Percentiles rank a stretch among this genome's conserved stretches.
These are phyloP conservation scores for Lampropteryx suffumata DNA, from an alignment of 2,888 invertebrate species.

Conservation along the genomic window DNA sequence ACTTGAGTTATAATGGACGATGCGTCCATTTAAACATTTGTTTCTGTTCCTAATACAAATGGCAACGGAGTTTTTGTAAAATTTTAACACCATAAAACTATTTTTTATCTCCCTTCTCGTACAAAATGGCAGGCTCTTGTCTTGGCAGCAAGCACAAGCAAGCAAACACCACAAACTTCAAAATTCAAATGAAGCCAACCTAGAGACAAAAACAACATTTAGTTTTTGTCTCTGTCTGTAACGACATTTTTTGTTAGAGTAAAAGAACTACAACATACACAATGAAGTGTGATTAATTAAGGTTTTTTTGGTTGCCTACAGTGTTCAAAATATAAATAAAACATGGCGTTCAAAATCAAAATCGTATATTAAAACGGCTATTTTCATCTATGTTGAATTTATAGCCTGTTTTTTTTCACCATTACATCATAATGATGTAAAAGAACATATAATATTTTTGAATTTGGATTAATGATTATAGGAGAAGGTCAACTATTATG, in stretches of 20 bases:
- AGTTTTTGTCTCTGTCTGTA: constrained; percentile 43
- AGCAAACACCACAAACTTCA: constrained; percentile 69
- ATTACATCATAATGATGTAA: too few relatives aligned
- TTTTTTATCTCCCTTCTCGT: constrained; percentile 83
- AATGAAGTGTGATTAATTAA: constrained; percentile 38
- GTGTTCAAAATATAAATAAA: constrained; percentile 61
- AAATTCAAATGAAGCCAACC: constrained; percentile 66
- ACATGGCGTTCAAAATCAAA: constrained; percentile 24
- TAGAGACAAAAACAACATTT: constrained; percentile 44
- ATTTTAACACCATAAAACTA: constrained; percentile 83
- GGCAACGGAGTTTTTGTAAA: constrained; percentile 76
- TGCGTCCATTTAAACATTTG: constrained; percentile 94
- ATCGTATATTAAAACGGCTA: too few relatives aligned
- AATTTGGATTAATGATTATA: too few relatives aligned
- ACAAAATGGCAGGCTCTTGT: constrained; percentile 83
- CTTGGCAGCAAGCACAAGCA: too few relatives aligned
- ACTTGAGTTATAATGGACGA: constrained; percentile 99
- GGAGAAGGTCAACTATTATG: too few relatives aligned
- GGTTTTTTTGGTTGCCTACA: constrained; percentile 46
- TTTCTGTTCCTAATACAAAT: constrained; percentile 78
- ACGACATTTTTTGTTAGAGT: not conserved
- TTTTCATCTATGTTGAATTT: too few relatives aligned
- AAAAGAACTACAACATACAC: constrained; percentile 46
- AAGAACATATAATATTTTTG: too few relatives aligned
- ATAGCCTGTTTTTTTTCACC: too few relatives aligned